These are phyloP conservation scores for Actinostola sp. DNA, from an alignment of 92 coral and sea anemone genomes.

Conservation along the genomic window DNA sequence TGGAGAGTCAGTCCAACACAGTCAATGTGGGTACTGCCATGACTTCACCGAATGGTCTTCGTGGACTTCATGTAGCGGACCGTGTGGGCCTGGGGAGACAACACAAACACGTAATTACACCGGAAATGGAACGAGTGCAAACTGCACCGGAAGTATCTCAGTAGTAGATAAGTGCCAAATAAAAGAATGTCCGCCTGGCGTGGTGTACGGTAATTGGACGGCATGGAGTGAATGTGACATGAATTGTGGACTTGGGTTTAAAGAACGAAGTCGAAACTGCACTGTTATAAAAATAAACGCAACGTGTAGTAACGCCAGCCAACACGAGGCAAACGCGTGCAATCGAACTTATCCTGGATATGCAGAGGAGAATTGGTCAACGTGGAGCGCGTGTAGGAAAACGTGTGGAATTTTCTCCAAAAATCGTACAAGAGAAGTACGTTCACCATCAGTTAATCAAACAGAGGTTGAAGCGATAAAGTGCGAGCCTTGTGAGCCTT, in stretches of 20 bases:
- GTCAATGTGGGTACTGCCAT: neutral
- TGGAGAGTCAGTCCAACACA: too few species aligned
- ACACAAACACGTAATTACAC: neutral
- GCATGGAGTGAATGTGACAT: constrained; percentile 3
- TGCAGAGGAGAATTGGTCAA: constrained; percentile 22
- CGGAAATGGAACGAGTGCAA: neutral
- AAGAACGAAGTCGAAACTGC: neutral
- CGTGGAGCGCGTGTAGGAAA: constrained; percentile 25
- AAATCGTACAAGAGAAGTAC: constrained; percentile 7
- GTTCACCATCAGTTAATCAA: neutral
- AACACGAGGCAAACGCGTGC: neutral
- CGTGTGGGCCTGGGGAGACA: constrained; percentile 85
- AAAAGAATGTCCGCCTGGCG: neutral
- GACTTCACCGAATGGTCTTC: constrained; percentile 73
- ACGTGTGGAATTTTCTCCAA: constrained; percentile 28
- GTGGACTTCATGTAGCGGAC: constrained; percentile 80
- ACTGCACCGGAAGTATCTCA: constrained; percentile 16
- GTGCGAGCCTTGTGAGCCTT: constrained; percentile 2
- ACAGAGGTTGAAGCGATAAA: neutral
- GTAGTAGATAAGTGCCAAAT: neutral
- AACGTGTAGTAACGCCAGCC: neutral
- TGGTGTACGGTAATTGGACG: neutral
- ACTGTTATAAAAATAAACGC: neutral
- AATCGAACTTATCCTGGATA: neutral
- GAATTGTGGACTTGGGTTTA: constrained; percentile 23